These are phyloP conservation scores for Dasyornis broadbenti DNA, from an alignment of 2,113 vertebrate species.

Conservation along the genomic window DNA sequence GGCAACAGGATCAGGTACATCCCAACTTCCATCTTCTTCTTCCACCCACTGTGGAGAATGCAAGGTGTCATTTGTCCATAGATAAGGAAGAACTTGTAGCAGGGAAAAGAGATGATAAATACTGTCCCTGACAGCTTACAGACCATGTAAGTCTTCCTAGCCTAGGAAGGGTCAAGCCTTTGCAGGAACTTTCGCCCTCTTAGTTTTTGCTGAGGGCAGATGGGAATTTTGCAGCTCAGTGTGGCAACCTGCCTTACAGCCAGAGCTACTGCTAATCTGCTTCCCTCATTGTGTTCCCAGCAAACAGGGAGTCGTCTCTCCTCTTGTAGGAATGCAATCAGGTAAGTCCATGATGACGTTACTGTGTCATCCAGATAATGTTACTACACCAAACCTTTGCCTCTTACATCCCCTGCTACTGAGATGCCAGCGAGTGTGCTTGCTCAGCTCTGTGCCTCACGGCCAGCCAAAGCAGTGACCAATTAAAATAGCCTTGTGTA, in stretches of 20 bases:
- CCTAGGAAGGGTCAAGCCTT: neutral
- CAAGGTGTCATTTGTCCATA: neutral
- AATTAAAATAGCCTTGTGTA: neutral
- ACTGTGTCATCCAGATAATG: no score
- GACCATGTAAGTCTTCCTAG: neutral
- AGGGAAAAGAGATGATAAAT: neutral
- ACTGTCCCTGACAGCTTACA: neutral
- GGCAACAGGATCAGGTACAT: constrained; percentile 67
- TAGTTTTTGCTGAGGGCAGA: neutral
- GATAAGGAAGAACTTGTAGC: neutral
- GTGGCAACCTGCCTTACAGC: neutral
- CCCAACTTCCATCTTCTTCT: neutral
- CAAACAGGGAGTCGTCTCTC: neutral
- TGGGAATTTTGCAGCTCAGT: neutral
- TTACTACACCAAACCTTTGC: neutral
- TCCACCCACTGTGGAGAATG: neutral
- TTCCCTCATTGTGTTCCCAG: neutral
- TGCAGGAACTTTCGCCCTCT: neutral
- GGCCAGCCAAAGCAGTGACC: neutral
- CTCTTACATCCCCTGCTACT: neutral
- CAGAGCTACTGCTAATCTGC: neutral
- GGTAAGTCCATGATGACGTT: neutral
- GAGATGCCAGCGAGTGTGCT: neutral
- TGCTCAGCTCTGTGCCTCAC: neutral
- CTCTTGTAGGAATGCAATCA: neutral